phyloP scores from a whole-genome alignment of 2,888 invertebrate genomes.

The Lomographa bimaculata region DNA sequence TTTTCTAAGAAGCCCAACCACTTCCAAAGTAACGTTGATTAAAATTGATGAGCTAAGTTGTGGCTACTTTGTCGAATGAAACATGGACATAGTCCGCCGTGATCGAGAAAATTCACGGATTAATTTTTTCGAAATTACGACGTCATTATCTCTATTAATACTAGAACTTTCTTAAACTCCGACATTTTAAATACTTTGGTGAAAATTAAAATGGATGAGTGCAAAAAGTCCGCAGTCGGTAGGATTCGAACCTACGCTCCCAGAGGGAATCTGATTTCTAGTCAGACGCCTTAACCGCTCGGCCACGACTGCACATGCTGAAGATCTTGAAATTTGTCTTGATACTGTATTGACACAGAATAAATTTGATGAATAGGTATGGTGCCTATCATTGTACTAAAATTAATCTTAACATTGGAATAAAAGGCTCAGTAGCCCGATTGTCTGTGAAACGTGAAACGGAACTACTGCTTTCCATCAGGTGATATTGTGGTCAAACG shows the following conservation, averaged over 20 bases:
- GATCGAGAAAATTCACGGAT: constrained; percentile 16
- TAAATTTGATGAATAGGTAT: too few species aligned
- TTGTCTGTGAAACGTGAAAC: too few species aligned
- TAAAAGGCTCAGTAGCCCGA: too few species aligned
- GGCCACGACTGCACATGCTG: constrained; percentile 94
- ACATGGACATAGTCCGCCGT: constrained; percentile 29
- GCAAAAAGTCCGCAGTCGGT: constrained; percentile 87
- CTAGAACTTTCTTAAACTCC: constrained; percentile 10
- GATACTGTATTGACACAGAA: too few species aligned
- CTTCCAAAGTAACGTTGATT: constrained; percentile 42
- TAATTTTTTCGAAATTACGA: constrained; percentile 11
- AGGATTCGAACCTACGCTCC: constrained; percentile 96
- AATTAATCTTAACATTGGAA: too few species aligned
- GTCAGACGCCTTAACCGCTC: constrained; percentile 95
- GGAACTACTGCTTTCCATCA: too few species aligned
- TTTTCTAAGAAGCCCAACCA: constrained; percentile 30
- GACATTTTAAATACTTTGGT: constrained; percentile 2
- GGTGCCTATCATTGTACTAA: too few species aligned
- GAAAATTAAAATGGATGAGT: constrained; percentile 12
- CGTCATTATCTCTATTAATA: constrained; percentile 15
- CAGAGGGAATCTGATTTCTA: constrained; percentile 95
- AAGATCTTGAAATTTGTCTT: neutral
- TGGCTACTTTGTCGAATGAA: constrained; percentile 29
- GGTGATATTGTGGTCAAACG: too few species aligned
- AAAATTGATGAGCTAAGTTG: constrained; percentile 52